These are phyloP conservation scores for Tetramorium simillimum DNA, from an alignment of 1,140 invertebrate species.

Conservation along the genomic window DNA sequence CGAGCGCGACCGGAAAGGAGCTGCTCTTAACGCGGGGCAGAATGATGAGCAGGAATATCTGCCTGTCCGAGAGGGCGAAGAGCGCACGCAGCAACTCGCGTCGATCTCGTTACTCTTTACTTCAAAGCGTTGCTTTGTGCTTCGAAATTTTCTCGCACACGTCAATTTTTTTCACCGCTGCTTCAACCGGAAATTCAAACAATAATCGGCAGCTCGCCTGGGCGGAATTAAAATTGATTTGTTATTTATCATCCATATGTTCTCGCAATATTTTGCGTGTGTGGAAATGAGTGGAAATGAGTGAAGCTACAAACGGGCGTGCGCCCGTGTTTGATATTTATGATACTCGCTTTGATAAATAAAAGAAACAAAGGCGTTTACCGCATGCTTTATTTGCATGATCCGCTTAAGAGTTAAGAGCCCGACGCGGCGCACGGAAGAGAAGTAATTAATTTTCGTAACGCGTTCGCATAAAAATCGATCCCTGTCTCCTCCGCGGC, in stretches of 20 bases:
- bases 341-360: background rate
- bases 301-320: background rate
- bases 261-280: background rate
- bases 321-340: background rate
- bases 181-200: no score
- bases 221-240: background rate
- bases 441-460: conserved; percentile 36
- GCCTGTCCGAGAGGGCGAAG: background rate
- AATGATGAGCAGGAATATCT: no score
- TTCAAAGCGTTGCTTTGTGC: background rate
- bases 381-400: background rate
- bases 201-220: background rate
- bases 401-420: background rate
- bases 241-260: background rate
- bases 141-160: background rate
- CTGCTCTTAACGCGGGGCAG: no score
- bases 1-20: background rate
- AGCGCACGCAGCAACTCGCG: background rate
- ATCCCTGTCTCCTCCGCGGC: background rate
- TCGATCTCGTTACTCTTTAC: background rate
- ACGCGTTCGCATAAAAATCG: conserved; percentile 3
- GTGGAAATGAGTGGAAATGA: background rate
- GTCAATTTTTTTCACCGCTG: background rate
- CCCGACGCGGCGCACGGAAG: background rate
- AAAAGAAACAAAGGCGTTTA: background rate